A percentile compares a stretch with the other conserved stretches of the same genome.
Conservation (phyloP, 1,140 invertebrate species). For the Thaumetopoea pityocampa region DNA sequence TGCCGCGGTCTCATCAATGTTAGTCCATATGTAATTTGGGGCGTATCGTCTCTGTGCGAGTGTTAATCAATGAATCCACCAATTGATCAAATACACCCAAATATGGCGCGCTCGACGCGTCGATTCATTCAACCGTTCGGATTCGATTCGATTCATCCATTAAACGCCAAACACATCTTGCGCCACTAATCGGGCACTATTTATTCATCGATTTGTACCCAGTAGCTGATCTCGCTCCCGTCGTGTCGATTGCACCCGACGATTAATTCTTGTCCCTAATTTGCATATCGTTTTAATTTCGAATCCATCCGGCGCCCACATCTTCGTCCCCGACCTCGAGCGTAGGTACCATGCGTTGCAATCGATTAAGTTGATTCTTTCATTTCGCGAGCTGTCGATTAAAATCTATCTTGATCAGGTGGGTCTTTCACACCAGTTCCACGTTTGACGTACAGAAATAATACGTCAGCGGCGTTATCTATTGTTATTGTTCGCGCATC, state of each 20-base stretch:
- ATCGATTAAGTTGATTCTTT: conserved; percentile 57
- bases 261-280: conserved; percentile 56
- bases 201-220: conserved; percentile 61
- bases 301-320: conserved; percentile 59
- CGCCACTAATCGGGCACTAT: conserved; percentile 49
- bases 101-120: conserved; percentile 28
- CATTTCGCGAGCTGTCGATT: conserved; percentile 48
- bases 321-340: conserved; percentile 53
- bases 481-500: conserved; percentile 55
- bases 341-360: conserved; percentile 59
- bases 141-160: conserved; percentile 43
- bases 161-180: conserved; percentile 37
- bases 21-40: too few relatives aligned
- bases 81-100: conserved; percentile 32
- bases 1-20: too few relatives aligned
- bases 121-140: conserved; percentile 37
- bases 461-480: conserved; percentile 42
- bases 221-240: conserved; percentile 42
- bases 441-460: conserved; percentile 47
- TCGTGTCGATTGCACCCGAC: conserved; percentile 48
- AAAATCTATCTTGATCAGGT: conserved; percentile 47
- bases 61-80: conserved; percentile 33
- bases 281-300: conserved; percentile 69
- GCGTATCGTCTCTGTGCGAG: conserved; percentile 20
- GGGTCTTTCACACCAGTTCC: conserved; percentile 27